Evolutionary conservation across 1,140 invertebrate genomes (phyloP), one percentile per base, ranked within the genome.

Genomic region (Stegodyphus dumicola): DNA sequence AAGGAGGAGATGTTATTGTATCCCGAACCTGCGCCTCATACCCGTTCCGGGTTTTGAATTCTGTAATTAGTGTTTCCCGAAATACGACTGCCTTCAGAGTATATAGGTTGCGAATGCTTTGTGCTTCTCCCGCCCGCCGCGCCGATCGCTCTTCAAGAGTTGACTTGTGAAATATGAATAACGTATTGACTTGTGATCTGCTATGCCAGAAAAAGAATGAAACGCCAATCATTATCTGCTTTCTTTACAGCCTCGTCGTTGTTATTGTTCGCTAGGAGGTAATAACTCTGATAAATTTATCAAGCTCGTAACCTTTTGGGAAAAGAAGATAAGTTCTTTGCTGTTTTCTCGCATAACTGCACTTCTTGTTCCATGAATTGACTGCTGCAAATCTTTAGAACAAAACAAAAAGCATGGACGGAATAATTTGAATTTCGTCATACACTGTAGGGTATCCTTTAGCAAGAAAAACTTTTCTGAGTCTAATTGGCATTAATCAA

Each of bases 61-160:
- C 51, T 7, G 64, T 65, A 78, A 78, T 78, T 78, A 78, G 76
- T 53, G 76, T 78, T 78, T 66, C 76, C 76, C 33, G 76, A 78
- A 78, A 78, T 78, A 78, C 78, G 60, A 33, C 11, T 11, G 7
- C 6, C 67, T 71, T 60, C 56, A 17, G 13, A 11, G 65, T 33
- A 79, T 79, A 10, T 79, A 52, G 76, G 60, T 77, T 77, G 76
- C 54, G 18, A 18, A n/a, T 6, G 18, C 76, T 77, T 77, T 77
- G 76, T 77, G n/a, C n/a, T 53, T 7, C 7, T 15, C 9, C 33
- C 33, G 54, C 33, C 60, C 49, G 33, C 33, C 33, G 33, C 33
- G 33, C 33, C 33, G 33, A 33, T 33, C 33, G 33, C 65, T 77
- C n/a, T 49, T 64, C 65, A 15, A n/a, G 10, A 49, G 7, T 15